phyloP scores from a whole-genome alignment of 1,140 invertebrate genomes.

The Drosophila eugracilis region DNA sequence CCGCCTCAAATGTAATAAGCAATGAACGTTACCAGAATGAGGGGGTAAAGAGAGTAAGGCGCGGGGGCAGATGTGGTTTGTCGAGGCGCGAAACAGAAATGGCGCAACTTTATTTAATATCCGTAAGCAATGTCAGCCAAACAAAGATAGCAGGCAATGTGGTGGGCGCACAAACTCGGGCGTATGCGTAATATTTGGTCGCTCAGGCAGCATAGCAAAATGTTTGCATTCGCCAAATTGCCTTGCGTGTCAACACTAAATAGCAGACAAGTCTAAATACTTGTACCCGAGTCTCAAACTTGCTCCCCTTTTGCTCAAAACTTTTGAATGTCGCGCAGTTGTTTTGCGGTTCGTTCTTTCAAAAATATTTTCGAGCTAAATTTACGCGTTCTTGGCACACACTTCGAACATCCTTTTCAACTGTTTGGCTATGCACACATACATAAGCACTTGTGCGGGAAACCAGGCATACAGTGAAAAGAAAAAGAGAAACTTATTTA shows the following conservation, averaged over 20 bases:
- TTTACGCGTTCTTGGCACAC: conserved; percentile 68
- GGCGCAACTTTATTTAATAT: conserved; percentile 81
- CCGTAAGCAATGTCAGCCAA: conserved; percentile 50
- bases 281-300: conserved; percentile 16
- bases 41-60: background rate
- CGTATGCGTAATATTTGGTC: conserved; percentile 67
- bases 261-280: conserved; percentile 77
- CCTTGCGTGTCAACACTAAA: conserved; percentile 83
- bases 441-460: conserved; percentile 13
- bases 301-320: conserved; percentile 31
- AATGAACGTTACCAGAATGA: conserved; percentile 59
- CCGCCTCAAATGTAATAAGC: conserved; percentile 63
- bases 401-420: conserved; percentile 68
- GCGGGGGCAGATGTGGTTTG: conserved; percentile 47
- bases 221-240: conserved; percentile 80
- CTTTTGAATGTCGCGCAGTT: conserved; percentile 70
- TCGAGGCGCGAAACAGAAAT: conserved; percentile 75
- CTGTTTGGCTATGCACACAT: conserved; percentile 54
- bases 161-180: conserved; percentile 1
- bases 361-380: conserved; percentile 72
- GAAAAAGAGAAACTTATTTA: background rate
- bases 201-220: conserved; percentile 55
- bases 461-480: conserved; percentile 3
- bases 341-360: conserved; percentile 62
- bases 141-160: conserved; percentile 31